A percentile compares a stretch with the other conserved stretches of the same genome.
These are phyloP conservation scores for Gadus chalcogrammus DNA, from an alignment of 2,113 vertebrate species.

Conservation along the genomic window DNA sequence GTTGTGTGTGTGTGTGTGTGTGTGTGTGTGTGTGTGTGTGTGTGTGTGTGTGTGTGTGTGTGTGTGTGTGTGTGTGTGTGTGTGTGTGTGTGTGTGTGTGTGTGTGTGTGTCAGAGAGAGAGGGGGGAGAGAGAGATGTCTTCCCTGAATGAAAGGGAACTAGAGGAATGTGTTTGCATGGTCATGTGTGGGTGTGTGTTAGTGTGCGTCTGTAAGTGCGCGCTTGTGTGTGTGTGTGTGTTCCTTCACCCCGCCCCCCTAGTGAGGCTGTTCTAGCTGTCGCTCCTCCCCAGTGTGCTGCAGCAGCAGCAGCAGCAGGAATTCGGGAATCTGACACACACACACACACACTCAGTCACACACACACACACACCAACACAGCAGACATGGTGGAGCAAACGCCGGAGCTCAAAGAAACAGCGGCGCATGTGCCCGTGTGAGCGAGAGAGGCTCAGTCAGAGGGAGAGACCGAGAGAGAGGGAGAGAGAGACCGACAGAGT, in stretches of 20 bases:
- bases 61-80: conserved; percentile 15
- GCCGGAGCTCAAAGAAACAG: conserved; percentile 64
- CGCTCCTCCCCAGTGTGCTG: no score
- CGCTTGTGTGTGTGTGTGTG: conserved; percentile 18
- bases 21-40: conserved; percentile 19
- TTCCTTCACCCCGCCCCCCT: neutral
- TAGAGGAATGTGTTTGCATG: conserved; percentile 35
- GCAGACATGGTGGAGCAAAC: conserved; percentile 71
- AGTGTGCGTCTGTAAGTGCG: conserved; percentile 24
- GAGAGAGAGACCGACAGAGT: conserved; percentile 22
- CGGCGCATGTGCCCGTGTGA: conserved; percentile 55
- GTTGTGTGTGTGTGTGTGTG: neutral
- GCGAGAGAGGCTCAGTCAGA: conserved; percentile 42
- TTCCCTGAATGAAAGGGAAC: conserved; percentile 1
- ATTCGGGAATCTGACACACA: neutral
- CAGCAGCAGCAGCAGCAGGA: neutral
- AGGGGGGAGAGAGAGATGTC: neutral
- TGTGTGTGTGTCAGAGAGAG: conserved; percentile 8
- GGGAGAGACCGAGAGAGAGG: conserved; percentile 22
- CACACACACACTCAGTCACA: conserved; percentile 59
- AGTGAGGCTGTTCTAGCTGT: no score
- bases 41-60: conserved; percentile 7
- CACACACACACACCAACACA: conserved; percentile 68
- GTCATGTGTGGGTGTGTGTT: conserved; percentile 11
- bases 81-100: conserved; percentile 1